A percentile compares a stretch with the other conserved stretches of the same genome.
phyloP scores from a whole-genome alignment of 2,797 vertebrate genomes.

The Petrocephalus sullivani region DNA sequence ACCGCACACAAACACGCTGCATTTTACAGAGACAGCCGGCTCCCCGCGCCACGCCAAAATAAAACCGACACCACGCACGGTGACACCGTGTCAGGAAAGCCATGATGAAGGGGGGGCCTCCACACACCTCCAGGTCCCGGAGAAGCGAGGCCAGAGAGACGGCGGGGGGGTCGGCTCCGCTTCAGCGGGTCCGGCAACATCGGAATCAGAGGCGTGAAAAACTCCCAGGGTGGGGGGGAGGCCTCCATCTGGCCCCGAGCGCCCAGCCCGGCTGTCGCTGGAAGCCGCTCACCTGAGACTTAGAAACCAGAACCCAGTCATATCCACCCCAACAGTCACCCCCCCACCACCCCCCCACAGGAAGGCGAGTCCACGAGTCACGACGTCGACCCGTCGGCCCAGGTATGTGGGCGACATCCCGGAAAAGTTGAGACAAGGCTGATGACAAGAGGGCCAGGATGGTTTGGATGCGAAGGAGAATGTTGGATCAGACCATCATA shows the following conservation, averaged over 20 bases:
- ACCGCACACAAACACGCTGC: not conserved
- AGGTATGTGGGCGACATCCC: not conserved
- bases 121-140: not conserved
- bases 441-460: not conserved
- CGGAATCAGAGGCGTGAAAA: not conserved
- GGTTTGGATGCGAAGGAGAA: not conserved
- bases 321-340: not conserved
- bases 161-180: not conserved
- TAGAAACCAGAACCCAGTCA: not conserved
- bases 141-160: not conserved
- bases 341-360: not conserved
- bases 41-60: not conserved
- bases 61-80: not conserved
- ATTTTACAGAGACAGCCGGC: not conserved
- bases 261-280: not conserved
- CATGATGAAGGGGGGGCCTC: not conserved
- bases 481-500: not conserved
- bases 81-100: not conserved
- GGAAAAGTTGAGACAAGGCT: not conserved
- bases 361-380: not conserved
- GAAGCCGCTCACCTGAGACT: not conserved
- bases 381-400: not conserved
- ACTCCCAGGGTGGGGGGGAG: not conserved
- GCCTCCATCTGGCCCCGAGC: not conserved
- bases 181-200: not conserved